A percentile compares a stretch with the other conserved stretches of the same genome.
These are phyloP conservation scores for Leuciscus waleckii DNA, from an alignment of 2,797 vertebrate species.

Conservation along the genomic window DNA sequence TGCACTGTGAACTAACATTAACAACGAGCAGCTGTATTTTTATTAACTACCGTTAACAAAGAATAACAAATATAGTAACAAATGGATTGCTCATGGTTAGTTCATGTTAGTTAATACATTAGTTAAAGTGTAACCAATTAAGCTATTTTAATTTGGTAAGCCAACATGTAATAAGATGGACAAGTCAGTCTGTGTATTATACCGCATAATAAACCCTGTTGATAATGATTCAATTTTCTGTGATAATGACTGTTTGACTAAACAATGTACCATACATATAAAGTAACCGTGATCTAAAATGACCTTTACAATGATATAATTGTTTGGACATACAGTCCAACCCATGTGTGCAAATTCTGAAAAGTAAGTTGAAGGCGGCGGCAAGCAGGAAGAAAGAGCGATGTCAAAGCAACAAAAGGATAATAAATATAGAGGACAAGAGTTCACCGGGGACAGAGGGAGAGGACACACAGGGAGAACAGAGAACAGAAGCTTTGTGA, in stretches of 20 bases:
- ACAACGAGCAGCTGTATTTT: no score
- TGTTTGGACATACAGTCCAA: not conserved
- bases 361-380: not conserved
- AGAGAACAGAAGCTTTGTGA: conserved; percentile 47
- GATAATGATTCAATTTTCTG: not conserved
- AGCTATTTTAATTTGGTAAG: not conserved
- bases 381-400: not conserved
- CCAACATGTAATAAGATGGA: not conserved
- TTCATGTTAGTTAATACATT: no score
- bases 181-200: not conserved
- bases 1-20: no score
- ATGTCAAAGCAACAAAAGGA: conserved; percentile 17
- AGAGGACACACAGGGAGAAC: conserved; percentile 36
- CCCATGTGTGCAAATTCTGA: not conserved
- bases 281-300: not conserved
- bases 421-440: conserved; percentile 35
- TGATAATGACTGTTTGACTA: no score
- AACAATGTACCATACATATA: no score
- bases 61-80: no score
- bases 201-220: not conserved
- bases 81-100: no score
- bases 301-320: not conserved
- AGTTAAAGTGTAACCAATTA: no score
- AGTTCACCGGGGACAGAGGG: conserved; percentile 49
- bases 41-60: no score